Percentiles rank a stretch among this genome's conserved stretches.
Conservation (phyloP, 2,888 invertebrate genomes). For the Criorhina ranunculi region DNA sequence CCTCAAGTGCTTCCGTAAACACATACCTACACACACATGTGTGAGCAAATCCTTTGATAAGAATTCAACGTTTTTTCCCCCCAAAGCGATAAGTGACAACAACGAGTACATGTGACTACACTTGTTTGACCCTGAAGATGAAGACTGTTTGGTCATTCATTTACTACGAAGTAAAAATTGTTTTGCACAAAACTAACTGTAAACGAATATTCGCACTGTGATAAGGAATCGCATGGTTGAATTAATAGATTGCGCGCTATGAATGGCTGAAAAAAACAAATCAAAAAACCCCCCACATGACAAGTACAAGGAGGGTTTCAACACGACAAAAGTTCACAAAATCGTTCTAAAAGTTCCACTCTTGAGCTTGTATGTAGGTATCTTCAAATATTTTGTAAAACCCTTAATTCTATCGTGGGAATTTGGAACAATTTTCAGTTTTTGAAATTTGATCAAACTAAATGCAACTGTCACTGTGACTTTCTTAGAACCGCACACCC, state of each 20-base stretch:
- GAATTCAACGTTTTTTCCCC: not conserved
- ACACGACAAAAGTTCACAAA: too few species aligned
- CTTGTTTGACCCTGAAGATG: constrained; percentile 31
- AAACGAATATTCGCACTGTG: constrained; percentile 48
- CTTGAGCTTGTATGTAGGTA: too few species aligned
- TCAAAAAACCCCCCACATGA: too few species aligned
- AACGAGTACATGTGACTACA: constrained; percentile 12
- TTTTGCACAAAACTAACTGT: constrained; percentile 27
- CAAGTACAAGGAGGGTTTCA: too few species aligned
- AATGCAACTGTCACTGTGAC: not conserved
- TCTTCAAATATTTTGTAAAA: too few species aligned
- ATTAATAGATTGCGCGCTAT: constrained; percentile 18
- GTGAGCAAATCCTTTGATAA: constrained; percentile 55
- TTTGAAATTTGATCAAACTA: not conserved
- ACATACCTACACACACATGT: constrained; percentile 11
- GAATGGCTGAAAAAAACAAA: too few species aligned
- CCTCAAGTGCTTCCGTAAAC: constrained; percentile 65
- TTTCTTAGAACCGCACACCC: constrained; percentile 8
- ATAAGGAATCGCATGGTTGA: constrained; percentile 27
- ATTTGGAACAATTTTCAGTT: too few species aligned
- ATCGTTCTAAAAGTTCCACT: too few species aligned
- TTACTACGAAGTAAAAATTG: constrained; percentile 49
- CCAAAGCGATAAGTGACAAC: constrained; percentile 5
- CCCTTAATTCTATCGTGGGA: too few species aligned
- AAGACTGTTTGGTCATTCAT: constrained; percentile 29